phyloP scores from a whole-genome alignment of 2,888 invertebrate genomes.

The Muscina levida region DNA sequence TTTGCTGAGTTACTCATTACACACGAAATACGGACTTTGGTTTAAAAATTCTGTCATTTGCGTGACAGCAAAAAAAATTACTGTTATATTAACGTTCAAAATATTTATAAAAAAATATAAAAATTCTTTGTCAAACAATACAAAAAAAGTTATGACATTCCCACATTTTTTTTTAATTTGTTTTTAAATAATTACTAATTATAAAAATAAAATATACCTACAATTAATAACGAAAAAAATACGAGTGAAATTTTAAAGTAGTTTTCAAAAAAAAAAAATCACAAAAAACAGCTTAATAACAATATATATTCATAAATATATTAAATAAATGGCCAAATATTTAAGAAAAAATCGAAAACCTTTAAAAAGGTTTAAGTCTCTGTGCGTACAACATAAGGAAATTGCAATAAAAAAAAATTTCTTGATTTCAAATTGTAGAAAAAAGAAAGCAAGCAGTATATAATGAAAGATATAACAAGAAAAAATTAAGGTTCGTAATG shows the following conservation, averaged over 20 bases:
- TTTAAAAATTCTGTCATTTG: too few species aligned
- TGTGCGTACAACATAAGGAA: neutral
- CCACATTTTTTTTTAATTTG: slow-evolving; percentile 4
- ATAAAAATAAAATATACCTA: slow-evolving; percentile 28
- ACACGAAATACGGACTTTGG: neutral
- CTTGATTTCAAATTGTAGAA: slow-evolving; percentile 5
- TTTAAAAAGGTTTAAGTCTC: slow-evolving; percentile 36
- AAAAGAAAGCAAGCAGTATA: neutral
- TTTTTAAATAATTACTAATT: neutral
- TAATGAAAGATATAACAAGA: neutral
- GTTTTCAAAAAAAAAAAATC: slow-evolving; percentile 30
- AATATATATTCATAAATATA: slow-evolving; percentile 22
- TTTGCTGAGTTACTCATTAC: too few species aligned
- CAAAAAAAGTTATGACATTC: neutral
- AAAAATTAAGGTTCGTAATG: slow-evolving; percentile 18
- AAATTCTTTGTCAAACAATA: neutral
- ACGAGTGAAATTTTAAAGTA: slow-evolving; percentile 61
- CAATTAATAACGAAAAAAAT: slow-evolving; percentile 35
- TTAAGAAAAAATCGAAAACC: slow-evolving; percentile 41
- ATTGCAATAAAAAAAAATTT: too few species aligned
- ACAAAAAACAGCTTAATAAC: slow-evolving; percentile 20
- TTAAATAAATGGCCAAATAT: slow-evolving; percentile 59
- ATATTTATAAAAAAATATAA: too few species aligned
- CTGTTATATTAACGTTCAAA: too few species aligned
- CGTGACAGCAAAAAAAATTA: too few species aligned